Evolutionary conservation across 2,888 invertebrate genomes (phyloP), one percentile per base, ranked within the genome.

Genomic region (Meta bourneti): DNA sequence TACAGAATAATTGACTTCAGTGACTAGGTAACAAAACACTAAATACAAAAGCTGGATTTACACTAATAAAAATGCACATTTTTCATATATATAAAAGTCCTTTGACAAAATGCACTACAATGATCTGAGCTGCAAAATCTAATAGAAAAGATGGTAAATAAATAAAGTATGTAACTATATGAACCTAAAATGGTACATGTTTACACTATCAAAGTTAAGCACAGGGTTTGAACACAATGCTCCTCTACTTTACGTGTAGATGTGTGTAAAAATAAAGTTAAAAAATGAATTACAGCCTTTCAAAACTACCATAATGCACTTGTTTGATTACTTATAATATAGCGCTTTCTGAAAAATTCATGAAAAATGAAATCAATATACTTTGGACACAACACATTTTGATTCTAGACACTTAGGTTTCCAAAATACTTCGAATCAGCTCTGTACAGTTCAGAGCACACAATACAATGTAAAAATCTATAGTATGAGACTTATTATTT

Each of bases 21-120:
- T 92, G 92, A 92, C 92, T 92, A 92, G 92, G 78, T 88, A 88
- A 92, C 88, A 88, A 89, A 89, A 92, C 84, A 89, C 51, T 78
- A 78, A 72, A 92, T 75, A 85, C 79, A 92, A 84, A 92, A 91
- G 84, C 90, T 70, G 81, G 34, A 51, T 83, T 78, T 52, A 81
- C 51, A 52, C 69, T 90, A 52, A 74, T 70, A 61, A 34, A 90
- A 85, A 85, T 90, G 85, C 90, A 85, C 51, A 82, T 75, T 72
- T 84, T 13, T 72, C 48, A 48, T 79, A 84, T 84, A 89, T 72
- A 69, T 83, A 72, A 80, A 81, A 79, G 19, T 80, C 74, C 69
- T 75, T 74, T 48, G 49, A 85, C 72, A 81, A 34, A 81, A 80
- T 52, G 69, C 51, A 80, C 52, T 78, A 85, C 72, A 86, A 81